Conservation (phyloP, 1,140 invertebrate genomes). For the Drosophila yakuba region DNA sequence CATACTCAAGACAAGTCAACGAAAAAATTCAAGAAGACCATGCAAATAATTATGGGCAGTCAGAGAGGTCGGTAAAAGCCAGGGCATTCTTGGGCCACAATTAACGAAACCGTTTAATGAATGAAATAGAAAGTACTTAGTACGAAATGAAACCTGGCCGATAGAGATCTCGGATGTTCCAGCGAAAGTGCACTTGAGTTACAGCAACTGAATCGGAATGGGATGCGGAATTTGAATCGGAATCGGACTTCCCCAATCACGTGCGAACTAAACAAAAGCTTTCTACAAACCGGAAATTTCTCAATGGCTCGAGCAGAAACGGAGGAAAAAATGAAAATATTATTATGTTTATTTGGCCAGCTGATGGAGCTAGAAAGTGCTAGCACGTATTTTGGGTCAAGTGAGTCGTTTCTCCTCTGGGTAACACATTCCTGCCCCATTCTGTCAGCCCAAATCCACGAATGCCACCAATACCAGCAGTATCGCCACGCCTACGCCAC, state of each 20-base stretch:
- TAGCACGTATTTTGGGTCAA: conserved; percentile 64
- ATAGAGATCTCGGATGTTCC: conserved; percentile 53
- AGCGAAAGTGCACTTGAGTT: conserved; percentile 64
- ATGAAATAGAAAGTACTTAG: conserved; percentile 77
- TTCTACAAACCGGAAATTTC: conserved; percentile 74
- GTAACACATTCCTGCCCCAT: conserved; percentile 23
- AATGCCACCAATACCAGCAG: no score
- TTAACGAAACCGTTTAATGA: conserved; percentile 60
- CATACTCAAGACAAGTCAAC: not conserved
- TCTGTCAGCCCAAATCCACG: conserved; percentile 30
- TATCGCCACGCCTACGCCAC: conserved; percentile 63
- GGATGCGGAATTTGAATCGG: conserved; percentile 8
- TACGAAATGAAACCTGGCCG: conserved; percentile 55
- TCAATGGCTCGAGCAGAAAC: conserved; percentile 10
- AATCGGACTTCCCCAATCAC: conserved; percentile 39
- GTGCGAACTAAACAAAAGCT: conserved; percentile 39
- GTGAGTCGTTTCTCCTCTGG: conserved; percentile 23
- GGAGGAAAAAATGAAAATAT: conserved; percentile 13
- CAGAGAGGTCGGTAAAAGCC: conserved; percentile 46
- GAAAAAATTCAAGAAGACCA: conserved; percentile 15
- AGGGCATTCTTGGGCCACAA: conserved; percentile 51
- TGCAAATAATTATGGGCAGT: conserved; percentile 34
- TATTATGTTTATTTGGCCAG: conserved; percentile 14
- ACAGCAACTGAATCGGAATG: not conserved
- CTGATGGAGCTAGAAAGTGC: conserved; percentile 17